phyloP scores from a whole-genome alignment of 1,140 invertebrate species.

The Phenacoccus solenopsis region DNA sequence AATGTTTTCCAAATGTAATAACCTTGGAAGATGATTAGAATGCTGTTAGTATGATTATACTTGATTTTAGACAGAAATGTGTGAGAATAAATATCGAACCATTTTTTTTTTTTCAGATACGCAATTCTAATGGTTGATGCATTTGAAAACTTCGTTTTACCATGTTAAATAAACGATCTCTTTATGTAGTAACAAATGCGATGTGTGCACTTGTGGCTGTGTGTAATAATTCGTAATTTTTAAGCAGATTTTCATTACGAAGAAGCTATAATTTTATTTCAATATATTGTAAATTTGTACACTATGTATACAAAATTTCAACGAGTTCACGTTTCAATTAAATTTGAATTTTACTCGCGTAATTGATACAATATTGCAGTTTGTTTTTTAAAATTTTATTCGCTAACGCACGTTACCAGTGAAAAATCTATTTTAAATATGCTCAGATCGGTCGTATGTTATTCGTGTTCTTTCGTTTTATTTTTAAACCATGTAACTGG shows the following conservation, averaged over 20 bases:
- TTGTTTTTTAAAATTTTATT: no score
- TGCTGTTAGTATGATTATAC: not conserved
- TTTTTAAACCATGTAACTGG: no score
- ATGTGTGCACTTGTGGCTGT: not conserved
- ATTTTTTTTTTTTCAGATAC: not conserved
- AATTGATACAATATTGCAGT: no score
- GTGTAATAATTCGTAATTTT: not conserved
- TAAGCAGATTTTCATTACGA: not conserved
- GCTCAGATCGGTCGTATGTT: no score
- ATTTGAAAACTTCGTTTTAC: not conserved
- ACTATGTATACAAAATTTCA: no score
- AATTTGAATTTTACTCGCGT: not conserved
- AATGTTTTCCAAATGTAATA: not conserved
- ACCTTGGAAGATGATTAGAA: not conserved
- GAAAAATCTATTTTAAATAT: no score
- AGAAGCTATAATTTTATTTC: no score
- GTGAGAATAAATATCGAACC: not conserved
- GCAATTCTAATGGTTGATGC: not conserved
- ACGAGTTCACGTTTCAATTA: no score
- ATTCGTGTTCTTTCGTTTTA: no score
- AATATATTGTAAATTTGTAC: no score
- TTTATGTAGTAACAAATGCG: not conserved
- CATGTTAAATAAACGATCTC: not conserved
- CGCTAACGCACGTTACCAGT: no score
- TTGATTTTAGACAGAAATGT: no score